These are phyloP conservation scores for Druceiella hillmani DNA, from an alignment of 2,888 invertebrate species.

Conservation along the genomic window DNA sequence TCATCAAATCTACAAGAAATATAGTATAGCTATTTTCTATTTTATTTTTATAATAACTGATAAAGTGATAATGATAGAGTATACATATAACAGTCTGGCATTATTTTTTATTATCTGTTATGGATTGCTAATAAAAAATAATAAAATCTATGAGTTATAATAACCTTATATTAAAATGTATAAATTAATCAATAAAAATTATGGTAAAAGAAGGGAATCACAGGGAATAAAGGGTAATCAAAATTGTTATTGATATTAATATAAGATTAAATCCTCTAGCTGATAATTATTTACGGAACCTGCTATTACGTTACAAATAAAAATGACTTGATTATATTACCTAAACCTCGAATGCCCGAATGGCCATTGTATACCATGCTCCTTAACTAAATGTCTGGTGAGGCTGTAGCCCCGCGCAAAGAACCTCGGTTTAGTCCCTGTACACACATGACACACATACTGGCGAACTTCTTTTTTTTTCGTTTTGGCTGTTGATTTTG, in stretches of 20 bases:
- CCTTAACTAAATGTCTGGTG: constrained; percentile 66
- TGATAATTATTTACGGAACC: background rate
- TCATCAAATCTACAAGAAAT: too few species aligned
- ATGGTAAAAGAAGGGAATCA: background rate
- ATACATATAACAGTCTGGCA: too few species aligned
- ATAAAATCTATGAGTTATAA: too few species aligned
- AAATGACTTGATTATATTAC: constrained; percentile 22
- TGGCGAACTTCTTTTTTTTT: constrained; percentile 32
- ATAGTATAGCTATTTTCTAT: too few species aligned
- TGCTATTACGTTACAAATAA: constrained; percentile 2
- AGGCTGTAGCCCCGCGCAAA: constrained; percentile 61
- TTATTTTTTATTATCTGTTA: too few species aligned
- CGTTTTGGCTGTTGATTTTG: constrained; percentile 28
- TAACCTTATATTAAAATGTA: too few species aligned
- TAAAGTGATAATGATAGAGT: too few species aligned
- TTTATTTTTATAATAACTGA: too few species aligned
- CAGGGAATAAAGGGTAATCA: background rate
- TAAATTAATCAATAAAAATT: constrained; percentile 3
- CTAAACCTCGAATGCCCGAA: constrained; percentile 72
- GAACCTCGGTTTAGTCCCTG: constrained; percentile 42
- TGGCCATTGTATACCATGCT: constrained; percentile 68
- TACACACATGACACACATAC: constrained; percentile 70
- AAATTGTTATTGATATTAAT: constrained; percentile 3
- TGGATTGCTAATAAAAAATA: too few species aligned
- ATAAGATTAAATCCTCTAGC: background rate